A percentile compares a stretch with the other conserved stretches of the same genome.
Conservation (phyloP, 2,113 vertebrate genomes). For the Tauraco erythrolophus region DNA sequence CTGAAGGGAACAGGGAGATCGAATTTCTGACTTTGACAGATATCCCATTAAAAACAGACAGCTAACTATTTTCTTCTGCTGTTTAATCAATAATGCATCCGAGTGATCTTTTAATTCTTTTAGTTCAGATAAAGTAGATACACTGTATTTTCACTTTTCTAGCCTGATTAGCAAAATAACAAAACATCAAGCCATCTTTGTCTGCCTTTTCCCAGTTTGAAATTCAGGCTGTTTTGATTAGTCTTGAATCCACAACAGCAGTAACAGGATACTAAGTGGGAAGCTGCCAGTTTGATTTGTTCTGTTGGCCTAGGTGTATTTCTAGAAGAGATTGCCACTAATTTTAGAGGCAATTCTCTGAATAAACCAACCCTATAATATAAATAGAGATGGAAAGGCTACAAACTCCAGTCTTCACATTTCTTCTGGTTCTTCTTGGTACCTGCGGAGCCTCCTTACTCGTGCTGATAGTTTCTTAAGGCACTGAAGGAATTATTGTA, state of each 20-base stretch:
- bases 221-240: background rate
- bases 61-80: background rate
- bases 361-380: background rate
- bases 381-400: background rate
- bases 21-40: background rate
- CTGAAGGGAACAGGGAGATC: background rate
- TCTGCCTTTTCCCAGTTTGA: background rate
- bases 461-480: background rate
- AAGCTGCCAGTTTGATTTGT: background rate
- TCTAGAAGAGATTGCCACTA: background rate
- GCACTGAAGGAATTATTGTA: background rate
- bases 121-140: background rate
- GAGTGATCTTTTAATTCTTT: background rate
- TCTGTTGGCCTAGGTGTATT: background rate
- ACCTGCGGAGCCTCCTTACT: background rate
- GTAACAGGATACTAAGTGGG: background rate
- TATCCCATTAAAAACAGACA: background rate
- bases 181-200: background rate
- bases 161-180: background rate
- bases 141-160: background rate
- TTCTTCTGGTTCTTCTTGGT: background rate
- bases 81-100: background rate
- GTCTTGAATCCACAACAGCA: background rate
- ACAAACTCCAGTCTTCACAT: background rate
- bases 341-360: background rate